Evolutionary conservation across 2,113 vertebrate species (phyloP), one percentile per base, ranked within the genome.

Genomic region (Puffinus mauretanicus): DNA sequence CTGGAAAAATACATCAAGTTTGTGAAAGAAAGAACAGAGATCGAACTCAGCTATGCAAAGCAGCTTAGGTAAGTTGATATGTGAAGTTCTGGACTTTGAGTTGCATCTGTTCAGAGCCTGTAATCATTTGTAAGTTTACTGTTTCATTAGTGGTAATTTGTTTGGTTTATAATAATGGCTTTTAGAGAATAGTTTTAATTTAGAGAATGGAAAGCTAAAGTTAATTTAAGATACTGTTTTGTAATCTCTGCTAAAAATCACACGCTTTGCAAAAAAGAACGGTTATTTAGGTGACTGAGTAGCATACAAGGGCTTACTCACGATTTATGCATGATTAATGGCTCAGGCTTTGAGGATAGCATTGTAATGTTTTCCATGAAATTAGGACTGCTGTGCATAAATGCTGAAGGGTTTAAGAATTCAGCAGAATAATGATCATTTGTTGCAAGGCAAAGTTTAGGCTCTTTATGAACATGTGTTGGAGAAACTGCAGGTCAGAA

Each of bases 41-140:
- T 99, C 27, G 99, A 99, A 96, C 97, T 98, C 98, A 99, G 85
- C 99, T 99, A 99, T 99, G 99, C 99, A 98, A 99, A 99, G 97
- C 99, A 99, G 95, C 99, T 99, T 98, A 98, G 99, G 99, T 99
- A 97, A 99, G 99, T 96, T n/a, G 75, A n/a, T 46, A 11, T 8
- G 9, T 38, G 10, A 47, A 62, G 13, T 34, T 78, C 40, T 94
- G 87, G 16, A 22, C 34, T 88, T 34, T 0, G 36, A 62, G 30
- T 20, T 70, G 52, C n/a, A 26, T 86, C 32, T 90, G 22, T 27
- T 94, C 61, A 91, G 77, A 84, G 82, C 44, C 30, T 93, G n/a
- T 94, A 49, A 79, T 80, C 25, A 38, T 5, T 62, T 93, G 46
- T 7, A 34, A 67, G 30, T 78, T 65, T 58, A 30, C 47, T 77